These are phyloP conservation scores for Leptopilina clavipes DNA, from an alignment of 1,140 invertebrate species.

Conservation along the genomic window DNA sequence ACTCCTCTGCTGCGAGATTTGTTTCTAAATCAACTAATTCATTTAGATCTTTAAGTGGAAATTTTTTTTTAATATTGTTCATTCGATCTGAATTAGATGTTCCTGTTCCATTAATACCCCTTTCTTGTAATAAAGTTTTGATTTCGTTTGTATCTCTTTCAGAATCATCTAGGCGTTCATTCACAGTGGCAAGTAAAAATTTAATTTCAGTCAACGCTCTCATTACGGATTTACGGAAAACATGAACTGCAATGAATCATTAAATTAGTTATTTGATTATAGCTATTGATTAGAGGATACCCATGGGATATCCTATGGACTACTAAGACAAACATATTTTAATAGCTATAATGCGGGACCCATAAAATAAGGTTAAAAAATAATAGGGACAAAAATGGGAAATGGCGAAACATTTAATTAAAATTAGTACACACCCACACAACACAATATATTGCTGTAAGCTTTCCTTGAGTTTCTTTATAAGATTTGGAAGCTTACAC, in stretches of 20 bases:
- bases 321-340: too few species aligned
- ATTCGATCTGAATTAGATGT: background rate
- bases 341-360: too few species aligned
- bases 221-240: background rate
- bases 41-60: background rate
- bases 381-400: too few species aligned
- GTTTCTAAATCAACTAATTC: background rate
- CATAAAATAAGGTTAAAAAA: too few species aligned
- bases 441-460: too few species aligned
- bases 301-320: too few species aligned
- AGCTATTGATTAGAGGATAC: too few species aligned
- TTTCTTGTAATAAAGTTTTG: background rate
- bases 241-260: background rate
- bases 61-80: background rate
- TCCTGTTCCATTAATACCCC: background rate
- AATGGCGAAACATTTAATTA: too few species aligned
- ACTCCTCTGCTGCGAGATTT: background rate
- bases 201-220: background rate
- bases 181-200: background rate
- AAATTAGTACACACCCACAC: too few species aligned
- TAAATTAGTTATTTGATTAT: background rate
- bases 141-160: background rate
- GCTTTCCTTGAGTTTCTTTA: too few species aligned
- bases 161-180: background rate
- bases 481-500: too few species aligned